Evolutionary conservation across 2,888 invertebrate genomes (phyloP).

Genomic region (Thera obeliscata): DNA sequence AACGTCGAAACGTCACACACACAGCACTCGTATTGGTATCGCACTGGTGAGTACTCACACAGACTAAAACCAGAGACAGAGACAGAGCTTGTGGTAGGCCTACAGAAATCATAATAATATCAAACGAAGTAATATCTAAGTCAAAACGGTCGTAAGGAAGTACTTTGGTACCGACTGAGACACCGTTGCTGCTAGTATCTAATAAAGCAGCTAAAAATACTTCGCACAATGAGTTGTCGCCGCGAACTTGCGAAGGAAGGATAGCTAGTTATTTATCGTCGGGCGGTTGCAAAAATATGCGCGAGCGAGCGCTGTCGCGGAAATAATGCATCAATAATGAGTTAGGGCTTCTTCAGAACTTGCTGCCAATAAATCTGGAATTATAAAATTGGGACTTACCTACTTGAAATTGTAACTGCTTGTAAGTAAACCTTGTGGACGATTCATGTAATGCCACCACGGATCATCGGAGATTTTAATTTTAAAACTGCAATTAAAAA

Average conservation of each 20-base stretch:
- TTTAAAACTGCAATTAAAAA: too few species aligned
- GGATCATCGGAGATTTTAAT: too few species aligned
- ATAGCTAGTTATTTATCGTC: conserved; percentile 43
- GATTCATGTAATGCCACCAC: not conserved
- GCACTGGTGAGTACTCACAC: too few species aligned
- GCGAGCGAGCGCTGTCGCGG: conserved; percentile 48
- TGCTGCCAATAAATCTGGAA: conserved; percentile 30
- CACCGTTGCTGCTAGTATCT: conserved; percentile 1
- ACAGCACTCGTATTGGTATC: too few species aligned
- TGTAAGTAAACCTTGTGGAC: not conserved
- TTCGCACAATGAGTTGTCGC: conserved; percentile 24
- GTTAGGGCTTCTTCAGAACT: conserved; percentile 43
- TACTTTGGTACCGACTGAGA: not conserved
- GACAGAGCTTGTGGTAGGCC: too few species aligned
- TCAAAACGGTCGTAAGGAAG: conserved; percentile 10
- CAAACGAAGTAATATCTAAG: not conserved
- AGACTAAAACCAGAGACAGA: too few species aligned
- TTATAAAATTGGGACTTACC: conserved; percentile 24
- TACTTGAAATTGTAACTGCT: conserved; percentile 2
- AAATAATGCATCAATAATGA: conserved; percentile 64
- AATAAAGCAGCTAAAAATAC: conserved; percentile 25
- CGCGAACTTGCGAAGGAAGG: conserved; percentile 36
- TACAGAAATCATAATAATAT: too few species aligned
- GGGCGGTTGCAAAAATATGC: conserved; percentile 52
- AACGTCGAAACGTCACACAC: too few species aligned